Percentiles rank a stretch among this genome's conserved stretches.
These are phyloP conservation scores for Siniperca undulata DNA, from an alignment of 2,797 vertebrate genomes.

Conservation along the genomic window DNA sequence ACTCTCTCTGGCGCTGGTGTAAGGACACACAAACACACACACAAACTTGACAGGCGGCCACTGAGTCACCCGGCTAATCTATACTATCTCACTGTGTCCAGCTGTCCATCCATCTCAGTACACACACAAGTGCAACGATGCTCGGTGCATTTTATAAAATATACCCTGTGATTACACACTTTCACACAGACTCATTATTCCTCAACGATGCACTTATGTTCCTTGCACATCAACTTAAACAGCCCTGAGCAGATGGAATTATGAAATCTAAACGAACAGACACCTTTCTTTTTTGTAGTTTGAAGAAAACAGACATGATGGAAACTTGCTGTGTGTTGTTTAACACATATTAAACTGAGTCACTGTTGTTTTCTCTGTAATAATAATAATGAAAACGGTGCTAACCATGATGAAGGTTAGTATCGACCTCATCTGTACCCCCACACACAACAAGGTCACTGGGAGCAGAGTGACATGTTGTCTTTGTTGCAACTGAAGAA, in stretches of 20 bases:
- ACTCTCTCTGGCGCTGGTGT: conserved; percentile 18
- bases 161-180: conserved; percentile 19
- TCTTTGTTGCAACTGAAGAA: neutral
- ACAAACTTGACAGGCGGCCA: conserved; percentile 62
- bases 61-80: conserved; percentile 79
- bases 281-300: too few species aligned
- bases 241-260: neutral
- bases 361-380: too few species aligned
- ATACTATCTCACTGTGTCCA: conserved; percentile 56
- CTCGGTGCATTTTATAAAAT: conserved; percentile 7
- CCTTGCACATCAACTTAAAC: conserved; percentile 1
- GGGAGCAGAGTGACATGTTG: neutral
- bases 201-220: neutral
- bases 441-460: neutral
- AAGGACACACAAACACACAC: conserved; percentile 58
- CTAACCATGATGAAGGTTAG: neutral
- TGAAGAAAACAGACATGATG: too few species aligned
- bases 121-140: conserved; percentile 10
- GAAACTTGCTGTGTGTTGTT: too few species aligned
- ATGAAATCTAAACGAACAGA: conserved; percentile 1
- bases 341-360: too few species aligned
- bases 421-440: neutral
- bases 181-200: neutral
- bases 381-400: neutral
- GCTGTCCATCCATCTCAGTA: conserved; percentile 59